phyloP scores from a whole-genome alignment of 2,888 invertebrate genomes.

The Drosophila merina region DNA sequence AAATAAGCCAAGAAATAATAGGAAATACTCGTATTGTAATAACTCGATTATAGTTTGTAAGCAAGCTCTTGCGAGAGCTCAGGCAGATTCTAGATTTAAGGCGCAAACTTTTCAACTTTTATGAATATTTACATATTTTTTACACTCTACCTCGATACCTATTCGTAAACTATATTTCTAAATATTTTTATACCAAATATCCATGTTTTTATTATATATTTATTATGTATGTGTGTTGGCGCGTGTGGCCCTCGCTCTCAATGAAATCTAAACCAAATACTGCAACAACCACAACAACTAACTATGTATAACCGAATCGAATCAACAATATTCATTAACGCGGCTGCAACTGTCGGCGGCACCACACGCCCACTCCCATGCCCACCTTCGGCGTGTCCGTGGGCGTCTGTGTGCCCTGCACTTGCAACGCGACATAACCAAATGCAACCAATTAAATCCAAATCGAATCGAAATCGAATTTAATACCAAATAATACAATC shows the following conservation, averaged over 20 bases:
- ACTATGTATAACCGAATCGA: constrained; percentile 44
- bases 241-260: constrained; percentile 48
- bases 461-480: constrained; percentile 46
- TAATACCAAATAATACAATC: constrained; percentile 69
- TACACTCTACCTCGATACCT: constrained; percentile 18
- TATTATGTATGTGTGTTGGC: constrained; percentile 56
- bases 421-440: constrained; percentile 34
- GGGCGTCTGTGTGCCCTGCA: constrained; percentile 25
- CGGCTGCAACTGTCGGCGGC: constrained; percentile 20
- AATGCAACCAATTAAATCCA: constrained; percentile 42
- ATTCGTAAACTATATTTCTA: constrained; percentile 29
- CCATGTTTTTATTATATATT: constrained; percentile 54
- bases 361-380: constrained; percentile 18
- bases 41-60: constrained; percentile 27
- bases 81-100: constrained; percentile 47
- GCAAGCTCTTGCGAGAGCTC: constrained; percentile 12
- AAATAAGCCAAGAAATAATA: constrained; percentile 23
- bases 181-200: constrained; percentile 42
- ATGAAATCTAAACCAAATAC: constrained; percentile 38
- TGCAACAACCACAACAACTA: constrained; percentile 48
- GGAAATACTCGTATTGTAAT: not conserved
- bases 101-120: constrained; percentile 32
- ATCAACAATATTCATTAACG: constrained; percentile 29
- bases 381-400: constrained; percentile 1
- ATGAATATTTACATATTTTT: constrained; percentile 35